These are phyloP conservation scores for Pseudachorutes palmiensis DNA, from an alignment of 1,140 invertebrate species.

Conservation along the genomic window DNA sequence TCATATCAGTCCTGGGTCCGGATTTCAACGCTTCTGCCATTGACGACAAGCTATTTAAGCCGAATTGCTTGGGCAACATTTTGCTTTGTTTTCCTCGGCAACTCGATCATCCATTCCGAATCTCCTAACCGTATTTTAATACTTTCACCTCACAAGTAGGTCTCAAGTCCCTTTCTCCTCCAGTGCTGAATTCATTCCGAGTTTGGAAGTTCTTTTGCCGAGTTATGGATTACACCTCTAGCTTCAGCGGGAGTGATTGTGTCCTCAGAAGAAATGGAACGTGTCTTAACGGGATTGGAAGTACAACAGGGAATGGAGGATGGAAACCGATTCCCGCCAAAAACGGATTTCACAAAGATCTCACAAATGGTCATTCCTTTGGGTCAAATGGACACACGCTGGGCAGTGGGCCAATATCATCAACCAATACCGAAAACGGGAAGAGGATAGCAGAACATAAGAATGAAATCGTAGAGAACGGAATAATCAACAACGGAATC, in stretches of 20 bases:
- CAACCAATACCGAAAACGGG: neutral
- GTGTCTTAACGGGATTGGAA: neutral
- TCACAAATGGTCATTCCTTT: neutral
- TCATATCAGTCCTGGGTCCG: too few relatives aligned
- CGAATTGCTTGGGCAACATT: too few relatives aligned
- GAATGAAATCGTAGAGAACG: neutral
- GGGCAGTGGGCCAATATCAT: neutral
- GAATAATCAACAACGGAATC: neutral
- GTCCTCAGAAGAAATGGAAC: conserved; percentile 1
- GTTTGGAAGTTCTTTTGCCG: too few relatives aligned
- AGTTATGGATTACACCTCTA: conserved; percentile 1
- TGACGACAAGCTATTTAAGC: too few relatives aligned
- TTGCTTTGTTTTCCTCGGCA: too few relatives aligned
- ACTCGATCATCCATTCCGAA: too few relatives aligned
- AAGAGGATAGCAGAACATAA: neutral
- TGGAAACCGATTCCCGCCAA: neutral
- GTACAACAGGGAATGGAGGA: neutral
- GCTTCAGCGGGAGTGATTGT: neutral
- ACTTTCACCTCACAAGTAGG: too few relatives aligned
- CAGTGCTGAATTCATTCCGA: too few relatives aligned
- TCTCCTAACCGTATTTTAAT: too few relatives aligned
- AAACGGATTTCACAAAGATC: conserved; percentile 7
- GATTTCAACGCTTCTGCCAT: too few relatives aligned
- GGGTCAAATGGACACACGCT: neutral
- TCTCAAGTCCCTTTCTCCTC: too few relatives aligned